A percentile compares a stretch with the other conserved stretches of the same genome.
phyloP scores from a whole-genome alignment of 2,113 vertebrate species.

The Galeopterus variegatus region DNA sequence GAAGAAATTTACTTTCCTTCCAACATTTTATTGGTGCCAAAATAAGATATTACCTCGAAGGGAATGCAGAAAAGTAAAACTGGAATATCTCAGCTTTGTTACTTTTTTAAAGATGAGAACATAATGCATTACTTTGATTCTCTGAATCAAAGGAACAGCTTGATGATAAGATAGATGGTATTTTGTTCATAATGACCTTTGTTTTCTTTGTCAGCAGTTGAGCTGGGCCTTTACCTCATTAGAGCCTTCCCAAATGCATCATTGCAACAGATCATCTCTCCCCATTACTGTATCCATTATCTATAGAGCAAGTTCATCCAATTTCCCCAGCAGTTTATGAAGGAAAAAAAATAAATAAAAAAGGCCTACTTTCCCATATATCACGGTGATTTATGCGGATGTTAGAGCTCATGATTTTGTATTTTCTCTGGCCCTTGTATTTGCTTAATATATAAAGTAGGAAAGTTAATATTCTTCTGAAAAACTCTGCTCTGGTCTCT shows the following conservation, averaged over 20 bases:
- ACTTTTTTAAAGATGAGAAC: conserved; percentile 36
- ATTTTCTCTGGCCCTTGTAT: conserved; percentile 67
- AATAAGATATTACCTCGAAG: conserved; percentile 45
- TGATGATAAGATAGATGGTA: background rate
- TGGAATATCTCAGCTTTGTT: conserved; percentile 8
- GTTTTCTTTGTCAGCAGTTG: conserved; percentile 49
- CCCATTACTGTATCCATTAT: conserved; percentile 58
- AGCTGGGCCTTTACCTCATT: conserved; percentile 58
- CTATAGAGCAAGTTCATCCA: conserved; percentile 47
- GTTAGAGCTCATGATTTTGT: conserved; percentile 39
- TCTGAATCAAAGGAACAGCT: conserved; percentile 26
- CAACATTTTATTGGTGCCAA: background rate
- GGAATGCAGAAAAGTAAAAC: conserved; percentile 60
- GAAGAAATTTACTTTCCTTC: background rate
- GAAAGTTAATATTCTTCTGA: conserved; percentile 71
- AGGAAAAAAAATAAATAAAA: conserved; percentile 33
- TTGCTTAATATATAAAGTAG: conserved; percentile 75
- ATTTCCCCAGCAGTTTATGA: conserved; percentile 66
- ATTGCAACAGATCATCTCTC: conserved; percentile 43
- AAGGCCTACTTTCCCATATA: conserved; percentile 38
- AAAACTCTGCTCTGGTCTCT: conserved; percentile 70
- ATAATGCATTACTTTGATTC: background rate
- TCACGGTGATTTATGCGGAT: conserved; percentile 60
- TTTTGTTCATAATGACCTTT: conserved; percentile 58
- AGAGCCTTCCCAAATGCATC: conserved; percentile 58